phyloP scores from a whole-genome alignment of 2,797 vertebrate species.

The Threskiornis aethiopicus region DNA sequence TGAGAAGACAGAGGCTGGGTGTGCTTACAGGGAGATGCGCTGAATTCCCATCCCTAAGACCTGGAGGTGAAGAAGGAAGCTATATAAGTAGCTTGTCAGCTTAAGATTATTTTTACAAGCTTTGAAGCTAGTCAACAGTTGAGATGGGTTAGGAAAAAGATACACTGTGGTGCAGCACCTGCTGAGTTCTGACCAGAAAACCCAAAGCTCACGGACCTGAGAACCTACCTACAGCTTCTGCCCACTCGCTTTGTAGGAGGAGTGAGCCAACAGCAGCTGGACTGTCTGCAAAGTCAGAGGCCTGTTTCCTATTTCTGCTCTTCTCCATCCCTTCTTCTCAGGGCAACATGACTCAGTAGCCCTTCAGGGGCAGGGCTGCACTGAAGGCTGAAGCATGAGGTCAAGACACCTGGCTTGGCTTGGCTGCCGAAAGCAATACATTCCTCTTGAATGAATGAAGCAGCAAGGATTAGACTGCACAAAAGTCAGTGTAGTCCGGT shows the following conservation, averaged over 20 bases:
- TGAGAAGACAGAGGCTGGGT: not conserved
- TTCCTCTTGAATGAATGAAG: not conserved
- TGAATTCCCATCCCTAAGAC: not conserved
- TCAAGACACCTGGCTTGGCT: not conserved
- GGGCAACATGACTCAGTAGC: not conserved
- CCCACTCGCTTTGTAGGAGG: not conserved
- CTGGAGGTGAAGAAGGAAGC: not conserved
- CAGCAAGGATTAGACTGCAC: not conserved
- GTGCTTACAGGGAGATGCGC: not conserved
- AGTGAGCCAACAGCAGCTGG: not conserved
- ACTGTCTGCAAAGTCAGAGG: not conserved
- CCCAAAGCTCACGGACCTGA: not conserved
- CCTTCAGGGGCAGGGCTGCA: not conserved
- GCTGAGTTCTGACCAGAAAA: not conserved
- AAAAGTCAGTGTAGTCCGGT: not conserved
- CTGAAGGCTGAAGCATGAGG: not conserved
- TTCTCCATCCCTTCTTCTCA: not conserved
- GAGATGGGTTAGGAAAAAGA: not conserved
- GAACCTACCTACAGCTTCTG: not conserved
- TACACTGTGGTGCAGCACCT: not conserved
- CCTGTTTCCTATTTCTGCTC: not conserved
- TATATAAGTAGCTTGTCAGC: not conserved
- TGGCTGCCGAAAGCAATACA: not conserved
- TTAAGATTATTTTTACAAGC: not conserved
- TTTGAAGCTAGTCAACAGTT: not conserved